Base-by-base conservation (phyloP, 2,113 vertebrate genomes). In the Rhegmatorhina hoffmannsi region DNA sequence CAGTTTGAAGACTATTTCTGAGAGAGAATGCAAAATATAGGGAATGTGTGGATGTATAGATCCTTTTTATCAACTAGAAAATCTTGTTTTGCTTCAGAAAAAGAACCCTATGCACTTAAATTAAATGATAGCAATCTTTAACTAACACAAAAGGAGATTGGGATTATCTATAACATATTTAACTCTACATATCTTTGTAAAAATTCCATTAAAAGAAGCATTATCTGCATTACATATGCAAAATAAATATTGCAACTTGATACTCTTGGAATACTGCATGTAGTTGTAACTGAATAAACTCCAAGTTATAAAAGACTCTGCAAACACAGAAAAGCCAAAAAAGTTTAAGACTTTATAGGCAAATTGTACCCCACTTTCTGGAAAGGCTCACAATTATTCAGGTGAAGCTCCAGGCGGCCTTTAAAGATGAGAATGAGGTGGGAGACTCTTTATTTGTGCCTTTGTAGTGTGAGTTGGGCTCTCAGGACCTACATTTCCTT, bases 101-200 rank as follows among this genome's bases (percentile, higher is more conserved):
- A 92, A 68, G 11, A 64, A 6, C 4, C 28, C 1, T 58, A 25
- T 38, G 26, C 34, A 50, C 68, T 89, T 81, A 75, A 77, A 96
- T 90, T 59, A 97, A 94, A 73, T 53, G 62, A 94, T 89, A 67
- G n/a, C 17, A 60, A 89, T 66, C 77, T 84, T 58, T 68, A 92
- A 50, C 62, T 84, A 87, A 38, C 84, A 68, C 20, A 79, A 9
- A 23, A 46, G 40, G 44, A 87, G 81, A 49, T 5, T 60, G 33
- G 70, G 38, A 59, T 90, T 92, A 74, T 76, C 72, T 70, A 31
- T 8, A 89, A 62, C 16, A 68, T 44, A 73, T 92, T 84, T 73
- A 89, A 87, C 21, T 46, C 24, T 66, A 44, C 36, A 34, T 49
- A 76, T 60, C 56, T 70, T 81, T 63, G n/a, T 21, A 74, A 89